Evolutionary conservation across 2,113 vertebrate species (phyloP).

Genomic region (Esox niger): DNA sequence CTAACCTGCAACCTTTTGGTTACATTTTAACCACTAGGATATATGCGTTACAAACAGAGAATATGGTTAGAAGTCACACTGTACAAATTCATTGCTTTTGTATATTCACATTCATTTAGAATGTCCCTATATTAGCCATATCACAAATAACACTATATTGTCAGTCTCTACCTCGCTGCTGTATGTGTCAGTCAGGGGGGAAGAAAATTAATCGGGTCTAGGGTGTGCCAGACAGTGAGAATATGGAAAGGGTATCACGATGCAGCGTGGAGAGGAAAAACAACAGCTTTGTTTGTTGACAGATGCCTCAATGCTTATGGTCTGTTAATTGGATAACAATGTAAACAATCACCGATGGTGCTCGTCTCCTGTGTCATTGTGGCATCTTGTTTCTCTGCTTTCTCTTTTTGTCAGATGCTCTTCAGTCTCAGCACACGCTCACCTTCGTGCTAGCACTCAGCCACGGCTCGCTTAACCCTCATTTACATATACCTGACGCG

Average conservation of each 20-base stretch:
- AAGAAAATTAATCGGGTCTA: neutral
- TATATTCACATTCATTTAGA: too few species aligned
- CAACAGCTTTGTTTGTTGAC: constrained; percentile 99
- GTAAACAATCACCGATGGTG: constrained; percentile 98
- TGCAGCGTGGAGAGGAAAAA: constrained; percentile 75
- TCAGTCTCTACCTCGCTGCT: neutral
- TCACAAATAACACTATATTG: neutral
- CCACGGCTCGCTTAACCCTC: constrained; percentile 63
- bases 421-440: constrained; percentile 44
- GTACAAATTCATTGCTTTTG: too few species aligned
- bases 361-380: constrained; percentile 83
- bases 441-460: neutral
- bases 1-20: too few species aligned
- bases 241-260: constrained; percentile 68
- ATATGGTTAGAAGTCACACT: too few species aligned
- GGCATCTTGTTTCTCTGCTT: constrained; percentile 77
- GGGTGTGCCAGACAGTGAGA: constrained; percentile 65
- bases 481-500: constrained; percentile 76
- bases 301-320: constrained; percentile 93
- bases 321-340: constrained; percentile 99
- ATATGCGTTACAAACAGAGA: too few species aligned
- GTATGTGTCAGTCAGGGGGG: constrained; percentile 36
- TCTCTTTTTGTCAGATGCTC: constrained; percentile 69
- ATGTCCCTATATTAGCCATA: too few species aligned
- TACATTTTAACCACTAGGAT: too few species aligned